Percentiles rank a stretch among this genome's conserved stretches.
Conservation (phyloP, 1,140 invertebrate species). For the Diachasmimorpha longicaudata region DNA sequence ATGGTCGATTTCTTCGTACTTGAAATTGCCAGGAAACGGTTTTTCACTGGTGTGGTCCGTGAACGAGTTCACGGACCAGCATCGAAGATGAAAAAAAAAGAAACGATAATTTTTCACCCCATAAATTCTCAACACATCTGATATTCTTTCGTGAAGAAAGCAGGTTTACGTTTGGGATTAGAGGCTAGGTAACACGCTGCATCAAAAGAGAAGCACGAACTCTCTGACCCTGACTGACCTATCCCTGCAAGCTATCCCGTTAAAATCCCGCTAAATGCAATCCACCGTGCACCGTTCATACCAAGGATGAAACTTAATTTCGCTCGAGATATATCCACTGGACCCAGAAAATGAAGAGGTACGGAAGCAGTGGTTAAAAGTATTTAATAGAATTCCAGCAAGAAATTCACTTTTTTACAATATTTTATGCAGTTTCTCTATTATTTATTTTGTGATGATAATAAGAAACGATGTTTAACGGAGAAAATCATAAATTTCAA, state of each 20-base stretch:
- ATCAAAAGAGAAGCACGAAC: background rate
- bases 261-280: slow-evolving; percentile 23
- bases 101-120: slow-evolving; percentile 19
- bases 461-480: too few species aligned
- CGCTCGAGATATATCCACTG: background rate
- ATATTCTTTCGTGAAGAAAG: background rate
- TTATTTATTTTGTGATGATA: too few species aligned
- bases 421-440: background rate
- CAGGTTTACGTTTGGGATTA: background rate
- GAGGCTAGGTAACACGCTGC: background rate
- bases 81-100: background rate
- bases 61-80: background rate
- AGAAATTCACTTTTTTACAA: background rate
- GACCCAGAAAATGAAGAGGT: background rate
- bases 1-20: background rate
- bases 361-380: background rate
- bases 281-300: slow-evolving; percentile 12
- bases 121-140: slow-evolving; percentile 24
- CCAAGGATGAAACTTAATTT: slow-evolving; percentile 18
- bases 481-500: too few species aligned
- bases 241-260: background rate
- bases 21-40: background rate
- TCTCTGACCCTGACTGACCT: background rate
- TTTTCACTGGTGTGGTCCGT: background rate
- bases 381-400: background rate